These are phyloP conservation scores for Periplaneta americana DNA, from an alignment of 1,140 invertebrate species.

Conservation along the genomic window DNA sequence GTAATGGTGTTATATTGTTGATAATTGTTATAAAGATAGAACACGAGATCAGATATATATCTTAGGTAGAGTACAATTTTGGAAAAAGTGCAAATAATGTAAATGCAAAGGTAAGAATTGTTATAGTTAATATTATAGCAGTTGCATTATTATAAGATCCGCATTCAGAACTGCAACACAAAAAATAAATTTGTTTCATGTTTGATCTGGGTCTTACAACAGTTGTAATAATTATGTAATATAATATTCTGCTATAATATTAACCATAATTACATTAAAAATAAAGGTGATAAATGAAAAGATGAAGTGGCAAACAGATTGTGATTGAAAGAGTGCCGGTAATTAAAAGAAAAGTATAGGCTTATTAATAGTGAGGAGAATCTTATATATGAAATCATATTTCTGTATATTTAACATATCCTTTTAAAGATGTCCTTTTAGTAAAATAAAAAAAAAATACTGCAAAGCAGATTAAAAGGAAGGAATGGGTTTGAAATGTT, in stretches of 20 bases:
- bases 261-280: not conserved
- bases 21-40: not conserved
- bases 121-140: not conserved
- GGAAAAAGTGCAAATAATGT: not conserved
- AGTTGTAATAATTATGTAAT: not conserved
- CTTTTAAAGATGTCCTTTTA: not conserved
- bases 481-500: not conserved
- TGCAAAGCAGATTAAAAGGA: not conserved
- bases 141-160: not conserved
- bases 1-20: not conserved
- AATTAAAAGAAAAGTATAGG: not conserved
- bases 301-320: not conserved
- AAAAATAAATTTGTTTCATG: no score
- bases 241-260: not conserved
- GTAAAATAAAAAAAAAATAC: not conserved
- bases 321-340: not conserved
- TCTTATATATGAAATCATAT: not conserved
- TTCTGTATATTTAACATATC: not conserved
- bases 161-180: not conserved
- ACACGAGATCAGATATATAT: not conserved
- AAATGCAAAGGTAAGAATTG: not conserved
- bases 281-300: not conserved
- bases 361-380: not conserved
- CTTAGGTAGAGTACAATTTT: not conserved
- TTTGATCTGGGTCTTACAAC: no score